Evolutionary conservation across 2,797 vertebrate genomes (phyloP).

Genomic region (Caiman crocodilus): DNA sequence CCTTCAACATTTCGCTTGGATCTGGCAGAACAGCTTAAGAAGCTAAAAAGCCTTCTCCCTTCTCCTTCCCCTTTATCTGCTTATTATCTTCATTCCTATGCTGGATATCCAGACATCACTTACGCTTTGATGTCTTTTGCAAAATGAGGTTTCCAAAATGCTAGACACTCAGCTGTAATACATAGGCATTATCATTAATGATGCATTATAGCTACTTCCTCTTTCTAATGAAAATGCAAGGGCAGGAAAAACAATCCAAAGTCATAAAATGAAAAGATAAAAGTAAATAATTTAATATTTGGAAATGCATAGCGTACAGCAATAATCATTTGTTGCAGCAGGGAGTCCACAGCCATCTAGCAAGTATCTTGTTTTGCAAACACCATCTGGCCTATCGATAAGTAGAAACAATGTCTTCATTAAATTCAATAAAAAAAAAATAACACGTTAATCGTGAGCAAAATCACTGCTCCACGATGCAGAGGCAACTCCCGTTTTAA

Average conservation of each 20-base stretch:
- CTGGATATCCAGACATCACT: neutral
- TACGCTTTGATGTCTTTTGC: neutral
- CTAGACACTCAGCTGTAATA: neutral
- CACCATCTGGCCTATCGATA: conserved; percentile 59
- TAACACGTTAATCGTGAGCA: conserved; percentile 40
- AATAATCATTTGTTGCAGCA: conserved; percentile 37
- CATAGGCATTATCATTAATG: neutral
- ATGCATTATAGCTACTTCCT: neutral
- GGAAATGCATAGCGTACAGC: conserved; percentile 36
- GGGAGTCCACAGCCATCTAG: conserved; percentile 32
- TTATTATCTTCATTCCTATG: neutral
- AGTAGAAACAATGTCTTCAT: conserved; percentile 61
- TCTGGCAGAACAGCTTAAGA: neutral
- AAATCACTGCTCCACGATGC: neutral
- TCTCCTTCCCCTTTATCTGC: neutral
- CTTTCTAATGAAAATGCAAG: conserved; percentile 2
- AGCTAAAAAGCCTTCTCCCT: neutral
- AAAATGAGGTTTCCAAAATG: neutral
- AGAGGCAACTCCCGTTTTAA: neutral
- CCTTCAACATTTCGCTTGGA: neutral
- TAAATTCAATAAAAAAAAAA: conserved; percentile 15
- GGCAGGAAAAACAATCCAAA: conserved; percentile 35
- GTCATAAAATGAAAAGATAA: conserved; percentile 27
- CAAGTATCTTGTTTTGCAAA: conserved; percentile 39
- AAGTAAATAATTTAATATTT: conserved; percentile 44